Percentiles rank a stretch among this genome's conserved stretches.
Conservation (phyloP, 2,888 invertebrate species). For the Cylloceria caligata region DNA sequence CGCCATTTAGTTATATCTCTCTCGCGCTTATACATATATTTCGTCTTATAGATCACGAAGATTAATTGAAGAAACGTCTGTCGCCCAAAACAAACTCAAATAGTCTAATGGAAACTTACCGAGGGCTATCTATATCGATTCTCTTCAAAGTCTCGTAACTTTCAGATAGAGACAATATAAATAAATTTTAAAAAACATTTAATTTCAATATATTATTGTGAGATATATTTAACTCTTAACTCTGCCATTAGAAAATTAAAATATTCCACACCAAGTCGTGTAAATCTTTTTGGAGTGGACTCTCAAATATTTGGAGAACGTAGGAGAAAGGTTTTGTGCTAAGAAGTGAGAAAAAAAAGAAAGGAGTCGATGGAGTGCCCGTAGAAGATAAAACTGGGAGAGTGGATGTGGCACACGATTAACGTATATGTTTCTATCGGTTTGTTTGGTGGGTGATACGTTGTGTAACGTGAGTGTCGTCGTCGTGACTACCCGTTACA, state of each 20-base stretch:
- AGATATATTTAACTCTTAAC: neutral
- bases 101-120: neutral
- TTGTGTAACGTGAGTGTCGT: slow-evolving; percentile 35
- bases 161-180: neutral
- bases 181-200: neutral
- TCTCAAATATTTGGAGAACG: slow-evolving; percentile 3
- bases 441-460: slow-evolving; percentile 25
- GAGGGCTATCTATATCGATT: neutral
- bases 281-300: neutral
- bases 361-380: neutral
- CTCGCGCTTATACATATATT: too few relatives aligned
- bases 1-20: too few relatives aligned
- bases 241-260: neutral
- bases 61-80: neutral
- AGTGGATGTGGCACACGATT: neutral
- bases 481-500: too few relatives aligned
- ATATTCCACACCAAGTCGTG: neutral
- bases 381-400: slow-evolving; percentile 21
- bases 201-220: neutral
- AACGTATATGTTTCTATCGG: slow-evolving; percentile 8
- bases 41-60: too few relatives aligned
- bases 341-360: slow-evolving; percentile 31
- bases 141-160: neutral
- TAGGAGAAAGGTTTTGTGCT: slow-evolving; percentile 53
- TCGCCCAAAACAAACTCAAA: neutral